phyloP scores from a whole-genome alignment of 35 echinoderm and acorn worm genomes.

The Heliocidaris erythrogramma region DNA sequence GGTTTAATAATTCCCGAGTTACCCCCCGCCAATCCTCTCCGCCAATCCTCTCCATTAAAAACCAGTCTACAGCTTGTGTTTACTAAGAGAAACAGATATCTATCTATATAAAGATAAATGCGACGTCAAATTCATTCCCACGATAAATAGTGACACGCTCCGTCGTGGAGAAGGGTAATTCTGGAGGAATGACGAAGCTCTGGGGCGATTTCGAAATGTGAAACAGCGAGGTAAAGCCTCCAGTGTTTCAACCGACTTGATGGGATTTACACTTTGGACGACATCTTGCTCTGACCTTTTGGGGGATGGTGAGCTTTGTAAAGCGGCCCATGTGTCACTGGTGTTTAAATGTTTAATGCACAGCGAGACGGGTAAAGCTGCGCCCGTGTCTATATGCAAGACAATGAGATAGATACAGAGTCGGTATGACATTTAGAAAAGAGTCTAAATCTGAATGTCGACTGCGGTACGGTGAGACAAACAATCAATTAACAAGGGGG shows the following conservation, averaged over 20 bases:
- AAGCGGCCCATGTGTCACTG: not conserved
- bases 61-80: too few relatives aligned
- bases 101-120: not conserved
- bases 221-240: not conserved
- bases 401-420: not conserved
- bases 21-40: not conserved
- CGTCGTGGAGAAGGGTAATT: not conserved
- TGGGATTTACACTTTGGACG: not conserved
- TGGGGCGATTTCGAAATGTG: not conserved
- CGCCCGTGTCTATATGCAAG: not conserved
- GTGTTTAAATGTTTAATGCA: not conserved
- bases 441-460: not conserved
- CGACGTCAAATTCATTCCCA: not conserved
- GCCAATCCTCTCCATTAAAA: not conserved
- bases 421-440: not conserved
- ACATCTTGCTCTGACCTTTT: not conserved
- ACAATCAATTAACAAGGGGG: not conserved
- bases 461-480: not conserved
- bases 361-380: not conserved
- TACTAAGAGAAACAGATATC: not conserved
- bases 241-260: not conserved
- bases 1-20: not conserved
- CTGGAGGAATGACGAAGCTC: not conserved
- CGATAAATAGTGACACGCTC: not conserved
- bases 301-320: not conserved